Evolutionary conservation across 2,888 invertebrate species (phyloP).

Genomic region (Strigamia transsilvanica): DNA sequence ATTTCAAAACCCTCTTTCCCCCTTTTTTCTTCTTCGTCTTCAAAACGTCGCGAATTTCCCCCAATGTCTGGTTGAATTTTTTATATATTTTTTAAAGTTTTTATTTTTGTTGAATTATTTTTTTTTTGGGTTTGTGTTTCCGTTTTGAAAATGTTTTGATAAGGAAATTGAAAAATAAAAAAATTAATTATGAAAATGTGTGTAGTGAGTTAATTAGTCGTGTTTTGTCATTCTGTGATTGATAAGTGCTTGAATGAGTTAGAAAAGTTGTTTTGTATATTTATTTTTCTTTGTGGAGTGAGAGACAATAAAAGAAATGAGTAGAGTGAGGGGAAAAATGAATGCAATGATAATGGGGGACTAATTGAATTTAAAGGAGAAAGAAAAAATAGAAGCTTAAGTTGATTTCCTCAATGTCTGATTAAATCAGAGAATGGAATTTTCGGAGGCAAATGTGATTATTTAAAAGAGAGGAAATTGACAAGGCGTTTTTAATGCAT

Average conservation of each 20-base stretch:
- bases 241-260: constrained; percentile 4
- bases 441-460: constrained; percentile 28
- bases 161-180: background rate
- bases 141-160: background rate
- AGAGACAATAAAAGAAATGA: background rate
- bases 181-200: background rate
- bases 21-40: background rate
- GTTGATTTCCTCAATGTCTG: constrained; percentile 32
- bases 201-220: background rate
- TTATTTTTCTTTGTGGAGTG: background rate
- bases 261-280: background rate
- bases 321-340: background rate
- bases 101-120: background rate
- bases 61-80: background rate
- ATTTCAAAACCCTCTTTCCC: background rate
- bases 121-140: background rate
- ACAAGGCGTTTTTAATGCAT: constrained; percentile 9
- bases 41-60: background rate
- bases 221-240: constrained; percentile 19
- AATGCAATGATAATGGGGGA: background rate
- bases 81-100: background rate
- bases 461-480: constrained; percentile 24
- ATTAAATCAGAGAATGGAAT: constrained; percentile 34
- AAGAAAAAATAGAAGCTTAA: constrained; percentile 31
- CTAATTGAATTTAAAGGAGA: constrained; percentile 14